These are phyloP conservation scores for Gracilinanus agilis DNA, from an alignment of 2,113 vertebrate species.

Conservation along the genomic window DNA sequence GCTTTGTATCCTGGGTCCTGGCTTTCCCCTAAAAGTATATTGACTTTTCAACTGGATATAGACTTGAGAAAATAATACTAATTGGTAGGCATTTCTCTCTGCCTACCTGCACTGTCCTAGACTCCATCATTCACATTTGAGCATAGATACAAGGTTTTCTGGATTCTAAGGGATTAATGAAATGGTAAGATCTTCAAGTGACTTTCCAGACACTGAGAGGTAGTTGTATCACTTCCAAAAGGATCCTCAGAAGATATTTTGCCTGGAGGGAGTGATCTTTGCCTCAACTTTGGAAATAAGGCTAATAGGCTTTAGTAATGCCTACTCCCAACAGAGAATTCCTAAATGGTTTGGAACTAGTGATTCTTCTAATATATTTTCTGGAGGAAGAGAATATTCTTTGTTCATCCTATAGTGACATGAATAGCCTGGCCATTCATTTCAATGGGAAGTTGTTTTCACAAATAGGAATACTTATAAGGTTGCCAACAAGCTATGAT, in stretches of 20 bases:
- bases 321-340: slow-evolving; percentile 21
- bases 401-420: slow-evolving; percentile 10
- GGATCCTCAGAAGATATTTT: background rate
- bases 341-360: background rate
- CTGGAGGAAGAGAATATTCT: background rate
- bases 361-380: slow-evolving; percentile 5
- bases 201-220: background rate
- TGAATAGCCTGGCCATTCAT: background rate
- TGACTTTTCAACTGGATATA: background rate
- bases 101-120: background rate
- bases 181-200: background rate
- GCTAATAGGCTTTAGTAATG: background rate
- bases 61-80: background rate
- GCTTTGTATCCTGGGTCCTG: background rate
- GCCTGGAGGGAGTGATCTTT: background rate
- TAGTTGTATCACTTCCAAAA: background rate
- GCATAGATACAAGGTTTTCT: background rate
- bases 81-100: slow-evolving; percentile 6
- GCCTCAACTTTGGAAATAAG: background rate
- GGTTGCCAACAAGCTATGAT: background rate
- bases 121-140: background rate
- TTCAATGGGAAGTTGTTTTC: slow-evolving; percentile 4
- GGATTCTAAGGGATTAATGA: background rate
- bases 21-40: background rate
- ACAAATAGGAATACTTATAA: background rate